Base-by-base conservation (phyloP, 64 coral and sea anemone species). In the Pocillopora verrucosa region DNA sequence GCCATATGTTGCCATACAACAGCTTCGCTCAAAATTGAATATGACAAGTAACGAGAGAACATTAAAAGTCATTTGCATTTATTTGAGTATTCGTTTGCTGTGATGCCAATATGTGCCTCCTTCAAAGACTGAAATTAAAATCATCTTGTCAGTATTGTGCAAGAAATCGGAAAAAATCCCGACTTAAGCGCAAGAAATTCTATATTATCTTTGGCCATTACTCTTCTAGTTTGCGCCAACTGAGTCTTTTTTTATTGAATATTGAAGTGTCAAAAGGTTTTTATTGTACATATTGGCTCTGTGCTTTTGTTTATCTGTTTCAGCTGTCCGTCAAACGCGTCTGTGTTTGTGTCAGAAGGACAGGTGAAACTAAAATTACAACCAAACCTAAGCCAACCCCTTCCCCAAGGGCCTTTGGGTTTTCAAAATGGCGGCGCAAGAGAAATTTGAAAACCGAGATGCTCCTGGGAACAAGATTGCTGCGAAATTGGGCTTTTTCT, bases 21-120 rank as follows among this genome's bases (percentile, higher is more conserved):
- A 56, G 61, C 11, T 72, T 20, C 1, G 82, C 45, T 14, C 17
- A 12, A 6, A 72, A 84, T 84, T 84, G 37, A 84, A 84, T 84
- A 68, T 84, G 19, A 41, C 13, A 84, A 68, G 10, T 17, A 35
- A 82, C 25, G 36, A 25, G 41, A 17, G 37, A 22, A 34, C 61
- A 84, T 69, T 65, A 84, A 30, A 30, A 41, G 2, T 12, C 61
- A 84, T 84, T 84, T 84, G 61, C 80, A 84, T 84, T 68, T 84
- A 37, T 51, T 20, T 69, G 36, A 22, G 19, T 68, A 11, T 68
- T 84, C 51, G 36, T 67, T 72, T 45, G 20, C 20, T 72, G 19
- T 24, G 37, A 11, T 30, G 15, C 10, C 57, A 22, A 72, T 45
- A 51, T 13, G 4, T 85, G 13, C 56, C 70, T 4, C 36, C 65